Base-by-base conservation (phyloP, 2,113 vertebrate species). In the Sisor rabdophorus region DNA sequence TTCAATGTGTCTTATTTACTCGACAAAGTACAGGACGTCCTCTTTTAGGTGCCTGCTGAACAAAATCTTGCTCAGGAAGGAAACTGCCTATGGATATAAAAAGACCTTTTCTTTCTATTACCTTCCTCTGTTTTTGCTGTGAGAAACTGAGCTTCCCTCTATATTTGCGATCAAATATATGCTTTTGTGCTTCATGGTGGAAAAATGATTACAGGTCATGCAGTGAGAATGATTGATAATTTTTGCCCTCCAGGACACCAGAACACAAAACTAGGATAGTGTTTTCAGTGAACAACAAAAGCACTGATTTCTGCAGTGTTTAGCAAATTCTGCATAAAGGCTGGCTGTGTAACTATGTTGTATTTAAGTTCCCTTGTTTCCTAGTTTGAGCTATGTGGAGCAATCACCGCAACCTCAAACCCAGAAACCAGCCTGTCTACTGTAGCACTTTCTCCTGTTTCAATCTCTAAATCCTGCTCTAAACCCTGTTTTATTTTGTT, bases 11-110 rank as follows among this genome's bases (percentile, higher is more conserved):
- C 40, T 77, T 77, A 53, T 81, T 71, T 54, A 48, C 17, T 30
- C 64, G 68, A 68, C 20, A 26, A 74, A 80, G 80, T 53, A 78
- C 83, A 85, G 85, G 87, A 87, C 28, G 53, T 85, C 53, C 76
- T 81, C 78, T 80, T 84, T 68, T 54, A 80, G 47, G 40, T 44
- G 40, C 40, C 40, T 44, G 40, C 40, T 22, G 54, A 80, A 61
- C 59, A 73, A 54, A 52, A 47, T 71, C 71, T 70, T 30, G 61
- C 76, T 20, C 76, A 87, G 86, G 84, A 88, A 84, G 87, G 85
- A 91, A 90, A 84, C 75, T 28, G 61, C 52, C 61, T 58, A 71
- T 30, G 40, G 83, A 73, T 76, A 72, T 82, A 83, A 75, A 83
- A 83, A 83, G 19, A 30, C 77, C 58, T 71, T 69, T 69, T 75